phyloP scores from a whole-genome alignment of 2,888 invertebrate species.

The Torymus texanus region DNA sequence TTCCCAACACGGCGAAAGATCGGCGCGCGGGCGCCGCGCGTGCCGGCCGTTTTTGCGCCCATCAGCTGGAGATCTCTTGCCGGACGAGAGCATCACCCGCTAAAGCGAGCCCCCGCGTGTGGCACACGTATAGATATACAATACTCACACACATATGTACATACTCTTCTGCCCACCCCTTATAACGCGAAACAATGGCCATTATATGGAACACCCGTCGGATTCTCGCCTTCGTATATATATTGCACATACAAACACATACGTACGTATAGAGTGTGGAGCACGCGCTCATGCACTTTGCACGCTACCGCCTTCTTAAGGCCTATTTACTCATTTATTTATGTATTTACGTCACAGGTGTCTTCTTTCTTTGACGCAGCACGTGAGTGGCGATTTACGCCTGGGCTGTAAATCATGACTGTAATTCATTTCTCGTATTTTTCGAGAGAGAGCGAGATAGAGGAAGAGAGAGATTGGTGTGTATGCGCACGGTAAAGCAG shows the following conservation, averaged over 20 bases:
- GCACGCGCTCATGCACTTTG: background rate
- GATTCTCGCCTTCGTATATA: background rate
- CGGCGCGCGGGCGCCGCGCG: too few species aligned
- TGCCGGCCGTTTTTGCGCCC: constrained; percentile 65
- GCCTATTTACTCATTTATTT: constrained; percentile 22
- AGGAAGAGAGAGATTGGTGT: background rate
- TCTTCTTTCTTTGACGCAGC: constrained; percentile 8
- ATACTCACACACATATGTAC: too few species aligned
- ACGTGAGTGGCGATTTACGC: constrained; percentile 33
- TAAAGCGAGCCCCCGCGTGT: background rate
- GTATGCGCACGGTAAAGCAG: background rate
- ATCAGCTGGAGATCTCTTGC: background rate
- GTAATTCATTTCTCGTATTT: constrained; percentile 23
- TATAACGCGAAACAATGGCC: constrained; percentile 69
- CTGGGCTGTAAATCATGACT: constrained; percentile 23
- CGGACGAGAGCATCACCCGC: background rate
- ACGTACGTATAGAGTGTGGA: too few species aligned
- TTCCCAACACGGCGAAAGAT: too few species aligned
- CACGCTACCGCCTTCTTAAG: constrained; percentile 1
- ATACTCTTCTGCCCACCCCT: background rate
- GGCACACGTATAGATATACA: too few species aligned
- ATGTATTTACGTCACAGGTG: constrained; percentile 44
- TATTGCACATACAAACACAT: too few species aligned
- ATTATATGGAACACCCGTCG: constrained; percentile 66
- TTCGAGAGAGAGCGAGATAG: background rate